Percentiles rank a stretch among this genome's conserved stretches.
These are phyloP conservation scores for Haplochromis burtoni DNA, from an alignment of 2,113 vertebrate species.

Conservation along the genomic window DNA sequence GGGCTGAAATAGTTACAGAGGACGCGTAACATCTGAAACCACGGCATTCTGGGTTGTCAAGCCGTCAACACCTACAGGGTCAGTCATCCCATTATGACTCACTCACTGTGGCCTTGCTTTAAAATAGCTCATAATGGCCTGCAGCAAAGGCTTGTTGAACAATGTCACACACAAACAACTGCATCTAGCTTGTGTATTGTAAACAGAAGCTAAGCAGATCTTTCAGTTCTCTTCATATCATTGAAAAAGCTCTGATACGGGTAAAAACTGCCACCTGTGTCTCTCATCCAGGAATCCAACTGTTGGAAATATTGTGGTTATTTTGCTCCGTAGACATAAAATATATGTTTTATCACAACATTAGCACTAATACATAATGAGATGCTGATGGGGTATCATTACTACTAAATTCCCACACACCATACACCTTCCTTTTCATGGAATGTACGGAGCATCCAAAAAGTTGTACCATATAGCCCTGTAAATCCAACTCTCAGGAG, in stretches of 20 bases:
- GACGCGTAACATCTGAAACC: not conserved
- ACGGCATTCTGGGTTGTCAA: not conserved
- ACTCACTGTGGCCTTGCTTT: not conserved
- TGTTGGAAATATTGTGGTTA: not conserved
- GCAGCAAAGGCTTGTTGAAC: not conserved
- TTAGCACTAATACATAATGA: not conserved
- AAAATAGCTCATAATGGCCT: not conserved
- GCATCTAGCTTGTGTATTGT: not conserved
- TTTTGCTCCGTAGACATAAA: not conserved
- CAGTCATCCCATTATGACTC: not conserved
- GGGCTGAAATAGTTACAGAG: conserved; percentile 3
- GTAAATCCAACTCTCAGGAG: not conserved
- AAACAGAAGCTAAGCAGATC: not conserved
- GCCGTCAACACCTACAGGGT: conserved; percentile 17
- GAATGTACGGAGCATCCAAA: not conserved
- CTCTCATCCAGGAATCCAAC: not conserved
- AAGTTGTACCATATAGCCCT: not conserved
- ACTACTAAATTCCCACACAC: not conserved
- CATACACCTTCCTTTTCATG: not conserved
- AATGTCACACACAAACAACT: not conserved
- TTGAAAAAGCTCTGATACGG: not conserved
- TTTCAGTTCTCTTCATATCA: not conserved
- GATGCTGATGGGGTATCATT: not conserved
- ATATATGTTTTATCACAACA: not conserved
- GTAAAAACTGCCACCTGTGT: not conserved